Evolutionary conservation across 2,888 invertebrate species (phyloP), one percentile per base, ranked within the genome.

Genomic region (Chloromyia formosa): DNA sequence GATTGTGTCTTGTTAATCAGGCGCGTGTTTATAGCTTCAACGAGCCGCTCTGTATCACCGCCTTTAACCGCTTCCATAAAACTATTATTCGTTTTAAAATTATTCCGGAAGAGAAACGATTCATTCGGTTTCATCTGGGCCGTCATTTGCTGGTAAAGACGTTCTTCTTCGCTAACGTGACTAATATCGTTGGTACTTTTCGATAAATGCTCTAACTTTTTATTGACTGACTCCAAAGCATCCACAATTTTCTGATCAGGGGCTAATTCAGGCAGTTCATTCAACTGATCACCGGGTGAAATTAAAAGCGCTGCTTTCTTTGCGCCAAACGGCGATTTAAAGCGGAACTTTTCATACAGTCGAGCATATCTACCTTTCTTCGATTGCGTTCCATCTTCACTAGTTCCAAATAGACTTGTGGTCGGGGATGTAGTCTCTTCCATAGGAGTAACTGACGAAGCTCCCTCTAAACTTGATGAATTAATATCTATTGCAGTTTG

Each of bases 21-120:
- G 1, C 81, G 79, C 10, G 82, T 82, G 76, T 85, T 85, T 0
- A 85, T 81, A 7, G 85, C 85, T 77, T 85, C 83, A 23, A 81
- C 80, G 27, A 84, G 78, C 49, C 78, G 73, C 49, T 79, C 66
- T 62, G 80, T 80, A 1, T 77, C 68, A 40, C 80, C 79, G 20
- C 18, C 66, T 45, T 72, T 66, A 10, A 60, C 14, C 10, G 61
- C 49, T 18, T 74, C 56, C 3, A 64, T 16, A 45, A 69, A 75
- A 35, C 16, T 42, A 7, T 79, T 79, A 16, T 81, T 79, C 75
- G 82, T 81, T 73, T 81, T 83, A 23, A 82, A 82, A 75, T 83
- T 89, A 76, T 87, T 82, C 74, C 89, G 87, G 88, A 90, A 91
- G 49, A 92, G 83, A 82, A 92, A 92, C 3, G 92, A 91, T 78